These are phyloP conservation scores for Drosophila paranaensis DNA, from an alignment of 2,888 invertebrate genomes.

Conservation along the genomic window DNA sequence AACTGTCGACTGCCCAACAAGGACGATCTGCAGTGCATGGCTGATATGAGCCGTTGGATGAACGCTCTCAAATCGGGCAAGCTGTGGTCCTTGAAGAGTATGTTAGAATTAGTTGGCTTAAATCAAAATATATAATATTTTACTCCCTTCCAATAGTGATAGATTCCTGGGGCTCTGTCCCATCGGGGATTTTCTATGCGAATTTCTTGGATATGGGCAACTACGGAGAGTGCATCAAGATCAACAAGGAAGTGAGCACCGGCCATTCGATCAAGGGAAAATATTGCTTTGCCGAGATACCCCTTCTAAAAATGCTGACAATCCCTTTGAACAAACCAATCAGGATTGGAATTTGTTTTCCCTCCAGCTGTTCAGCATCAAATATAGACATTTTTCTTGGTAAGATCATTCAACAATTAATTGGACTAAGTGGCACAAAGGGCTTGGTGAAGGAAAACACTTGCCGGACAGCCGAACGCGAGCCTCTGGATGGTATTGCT, in stretches of 20 bases:
- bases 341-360: constrained; percentile 71
- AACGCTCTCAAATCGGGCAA: constrained; percentile 18
- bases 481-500: constrained; percentile 54
- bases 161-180: constrained; percentile 84
- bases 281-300: constrained; percentile 48
- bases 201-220: constrained; percentile 82
- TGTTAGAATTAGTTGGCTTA: neutral
- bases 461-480: constrained; percentile 15
- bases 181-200: constrained; percentile 82
- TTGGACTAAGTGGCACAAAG: constrained; percentile 3
- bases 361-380: constrained; percentile 55
- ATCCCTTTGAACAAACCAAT: constrained; percentile 9
- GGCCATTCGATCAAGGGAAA: constrained; percentile 41
- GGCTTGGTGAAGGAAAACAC: constrained; percentile 14
- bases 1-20: constrained; percentile 11
- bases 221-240: constrained; percentile 83
- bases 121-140: neutral
- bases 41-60: constrained; percentile 35
- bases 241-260: constrained; percentile 29
- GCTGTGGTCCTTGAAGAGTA: constrained; percentile 42
- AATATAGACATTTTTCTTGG: constrained; percentile 54
- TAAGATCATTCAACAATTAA: constrained; percentile 22
- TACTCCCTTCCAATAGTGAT: constrained; percentile 74
- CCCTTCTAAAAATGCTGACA: constrained; percentile 12
- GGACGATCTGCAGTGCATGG: constrained; percentile 39